These are phyloP conservation scores for Brachyopa scutellaris DNA, from an alignment of 2,888 invertebrate genomes.

Conservation along the genomic window DNA sequence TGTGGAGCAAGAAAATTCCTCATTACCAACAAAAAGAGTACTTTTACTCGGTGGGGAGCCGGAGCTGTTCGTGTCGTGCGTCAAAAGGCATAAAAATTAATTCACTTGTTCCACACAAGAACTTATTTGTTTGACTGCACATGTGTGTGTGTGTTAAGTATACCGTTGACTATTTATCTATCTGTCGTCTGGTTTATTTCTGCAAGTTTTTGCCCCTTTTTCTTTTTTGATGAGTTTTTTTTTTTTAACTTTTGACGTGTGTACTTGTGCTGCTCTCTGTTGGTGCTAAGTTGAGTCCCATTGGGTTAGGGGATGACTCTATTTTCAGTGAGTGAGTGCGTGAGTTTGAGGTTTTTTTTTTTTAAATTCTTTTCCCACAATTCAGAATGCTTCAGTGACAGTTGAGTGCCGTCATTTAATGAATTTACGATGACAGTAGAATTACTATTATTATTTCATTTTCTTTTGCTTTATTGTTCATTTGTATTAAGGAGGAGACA, in stretches of 20 bases:
- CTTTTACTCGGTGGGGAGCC: constrained; percentile 13
- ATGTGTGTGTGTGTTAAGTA: constrained; percentile 34
- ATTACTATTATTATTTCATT: constrained; percentile 63
- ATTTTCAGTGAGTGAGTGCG: constrained; percentile 56
- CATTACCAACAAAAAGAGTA: background rate
- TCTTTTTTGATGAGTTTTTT: constrained; percentile 7
- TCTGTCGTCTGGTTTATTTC: constrained; percentile 53
- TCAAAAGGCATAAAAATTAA: constrained; percentile 57
- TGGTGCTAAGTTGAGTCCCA: background rate
- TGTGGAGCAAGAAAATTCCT: background rate
- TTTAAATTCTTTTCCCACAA: constrained; percentile 52
- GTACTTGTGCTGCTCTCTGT: too few species aligned
- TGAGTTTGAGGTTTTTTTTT: too few species aligned
- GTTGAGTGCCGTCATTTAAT: constrained; percentile 62
- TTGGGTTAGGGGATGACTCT: constrained; percentile 41
- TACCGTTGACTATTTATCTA: constrained; percentile 43
- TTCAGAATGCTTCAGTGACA: constrained; percentile 51
- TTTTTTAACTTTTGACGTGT: constrained; percentile 53
- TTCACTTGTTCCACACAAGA: constrained; percentile 64
- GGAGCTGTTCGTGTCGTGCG: constrained; percentile 59
- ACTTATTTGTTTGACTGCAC: constrained; percentile 41
- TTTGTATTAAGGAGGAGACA: background rate
- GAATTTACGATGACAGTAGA: constrained; percentile 70
- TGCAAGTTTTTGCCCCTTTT: constrained; percentile 7
- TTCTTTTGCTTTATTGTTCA: constrained; percentile 4